phyloP scores from a whole-genome alignment of 2,888 invertebrate species.

The Cyaniris semiargus region DNA sequence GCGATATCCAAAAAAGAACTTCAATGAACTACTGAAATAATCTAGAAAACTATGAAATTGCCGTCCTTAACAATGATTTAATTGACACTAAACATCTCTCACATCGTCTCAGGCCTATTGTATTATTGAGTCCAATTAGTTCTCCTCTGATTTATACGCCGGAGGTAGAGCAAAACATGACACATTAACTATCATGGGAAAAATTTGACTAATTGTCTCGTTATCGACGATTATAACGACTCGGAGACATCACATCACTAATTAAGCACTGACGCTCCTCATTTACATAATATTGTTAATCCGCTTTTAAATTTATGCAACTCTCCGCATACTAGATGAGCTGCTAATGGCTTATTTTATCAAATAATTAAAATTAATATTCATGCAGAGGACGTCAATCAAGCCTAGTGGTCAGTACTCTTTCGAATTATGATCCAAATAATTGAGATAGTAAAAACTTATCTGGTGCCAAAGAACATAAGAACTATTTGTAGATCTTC shows the following conservation, averaged over 20 bases:
- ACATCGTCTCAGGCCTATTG: not conserved
- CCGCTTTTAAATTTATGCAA: constrained; percentile 28
- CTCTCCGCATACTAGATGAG: constrained; percentile 1
- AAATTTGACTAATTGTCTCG: constrained; percentile 1
- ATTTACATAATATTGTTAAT: constrained; percentile 30
- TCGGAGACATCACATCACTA: constrained; percentile 11
- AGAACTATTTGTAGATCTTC: not conserved
- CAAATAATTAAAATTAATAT: constrained; percentile 17
- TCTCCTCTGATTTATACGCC: not conserved
- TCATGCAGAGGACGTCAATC: constrained; percentile 1
- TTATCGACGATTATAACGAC: constrained; percentile 20
- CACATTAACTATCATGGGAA: constrained; percentile 23
- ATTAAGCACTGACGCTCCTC: not conserved
- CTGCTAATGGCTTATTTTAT: constrained; percentile 24
- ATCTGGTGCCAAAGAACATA: not conserved
- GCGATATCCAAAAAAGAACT: too few species aligned
- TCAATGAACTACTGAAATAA: too few species aligned
- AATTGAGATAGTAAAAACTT: not conserved
- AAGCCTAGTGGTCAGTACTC: constrained; percentile 1
- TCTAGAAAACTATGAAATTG: too few species aligned
- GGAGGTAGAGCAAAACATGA: not conserved
- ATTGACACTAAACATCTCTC: not conserved
- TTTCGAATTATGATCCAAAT: not conserved
- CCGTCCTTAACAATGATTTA: not conserved
- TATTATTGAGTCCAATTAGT: not conserved